Evolutionary conservation across 2,113 vertebrate genomes (phyloP), one percentile per base, ranked within the genome.

Genomic region (Nothobranchius kuhntae): DNA sequence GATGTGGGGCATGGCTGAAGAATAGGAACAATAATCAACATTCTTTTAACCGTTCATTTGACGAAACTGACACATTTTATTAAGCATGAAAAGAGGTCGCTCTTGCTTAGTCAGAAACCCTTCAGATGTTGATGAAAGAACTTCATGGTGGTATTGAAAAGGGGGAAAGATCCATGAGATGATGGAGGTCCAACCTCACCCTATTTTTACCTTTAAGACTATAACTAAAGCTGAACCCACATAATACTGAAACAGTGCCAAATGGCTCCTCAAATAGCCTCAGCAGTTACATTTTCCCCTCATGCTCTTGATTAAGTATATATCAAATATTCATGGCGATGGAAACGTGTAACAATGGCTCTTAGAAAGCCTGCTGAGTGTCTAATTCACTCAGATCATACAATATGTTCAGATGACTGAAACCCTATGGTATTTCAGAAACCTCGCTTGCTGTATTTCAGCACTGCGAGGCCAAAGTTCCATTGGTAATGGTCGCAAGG

Each of bases 101-200:
- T 86, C 87, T 77, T 88, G 84, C 86, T 90, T 85, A 81, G 77
- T 87, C 86, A 89, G 89, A 84, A 91, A 86, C 50, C 65, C 89
- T 91, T 93, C 90, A 93, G 86, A 86, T 70, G 84, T 77, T 73
- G 78, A 91, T 92, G 89, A 92, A 93, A 92, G 86, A 82, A 89
- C 78, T 87, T 90, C 89, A 90, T 75, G 88, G 82, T 89, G 91
- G 76, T 85, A 85, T 87, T 89, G 80, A 89, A 93, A 92, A 59
- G 52, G 48, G 12, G 45, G 63, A 77, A 47, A 62, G 71, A 73
- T 30, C 30, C 30, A 13, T 68, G 62, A 77, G 77, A 75, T 73
- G 62, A 65, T 72, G 69, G 81, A 82, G 81, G 48, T 54, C 57
- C 17, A 57, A 69, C 68, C 53, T 52, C 21, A 56, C 54, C 54